These are phyloP conservation scores for Athrips mouffetella DNA, from an alignment of 2,888 invertebrate genomes.

Conservation along the genomic window DNA sequence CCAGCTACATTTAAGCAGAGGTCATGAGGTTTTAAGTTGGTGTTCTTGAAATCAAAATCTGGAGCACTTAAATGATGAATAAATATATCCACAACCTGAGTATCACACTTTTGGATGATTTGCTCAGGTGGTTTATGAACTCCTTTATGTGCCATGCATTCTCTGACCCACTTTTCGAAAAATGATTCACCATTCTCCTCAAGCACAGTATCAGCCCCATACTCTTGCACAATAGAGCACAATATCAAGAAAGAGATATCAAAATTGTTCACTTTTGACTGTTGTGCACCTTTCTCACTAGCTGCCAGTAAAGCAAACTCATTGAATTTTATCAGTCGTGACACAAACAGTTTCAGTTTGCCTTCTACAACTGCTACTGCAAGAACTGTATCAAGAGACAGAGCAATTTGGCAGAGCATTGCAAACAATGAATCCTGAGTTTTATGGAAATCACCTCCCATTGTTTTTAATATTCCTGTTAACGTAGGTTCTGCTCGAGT, in stretches of 20 bases:
- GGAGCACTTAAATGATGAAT: slow-evolving; percentile 89
- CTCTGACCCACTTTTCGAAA: slow-evolving; percentile 94
- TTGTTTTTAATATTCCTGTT: slow-evolving; percentile 91
- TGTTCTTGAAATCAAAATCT: slow-evolving; percentile 87
- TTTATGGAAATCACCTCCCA: slow-evolving; percentile 93
- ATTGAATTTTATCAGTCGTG: slow-evolving; percentile 93
- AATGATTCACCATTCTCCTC: slow-evolving; percentile 92
- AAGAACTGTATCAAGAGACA: slow-evolving; percentile 93
- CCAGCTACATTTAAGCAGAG: slow-evolving; percentile 92
- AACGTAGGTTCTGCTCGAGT: slow-evolving; percentile 93
- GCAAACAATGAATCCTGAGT: slow-evolving; percentile 91
- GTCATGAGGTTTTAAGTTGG: slow-evolving; percentile 90
- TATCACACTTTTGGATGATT: slow-evolving; percentile 87
- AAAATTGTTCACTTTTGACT: slow-evolving; percentile 90
- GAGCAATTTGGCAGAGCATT: slow-evolving; percentile 92
- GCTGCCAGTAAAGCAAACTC: slow-evolving; percentile 91
- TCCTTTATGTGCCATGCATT: slow-evolving; percentile 93
- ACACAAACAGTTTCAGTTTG: slow-evolving; percentile 91
- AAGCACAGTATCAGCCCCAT: slow-evolving; percentile 91
- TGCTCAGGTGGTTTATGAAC: slow-evolving; percentile 92
- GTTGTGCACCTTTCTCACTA: slow-evolving; percentile 80
- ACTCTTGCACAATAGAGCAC: slow-evolving; percentile 94
- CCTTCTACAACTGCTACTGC: slow-evolving; percentile 96
- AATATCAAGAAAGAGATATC: slow-evolving; percentile 96
- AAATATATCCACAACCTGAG: slow-evolving; percentile 87